Conservation (phyloP, 2,888 invertebrate species). For the Pachliopta kotzebuea region DNA sequence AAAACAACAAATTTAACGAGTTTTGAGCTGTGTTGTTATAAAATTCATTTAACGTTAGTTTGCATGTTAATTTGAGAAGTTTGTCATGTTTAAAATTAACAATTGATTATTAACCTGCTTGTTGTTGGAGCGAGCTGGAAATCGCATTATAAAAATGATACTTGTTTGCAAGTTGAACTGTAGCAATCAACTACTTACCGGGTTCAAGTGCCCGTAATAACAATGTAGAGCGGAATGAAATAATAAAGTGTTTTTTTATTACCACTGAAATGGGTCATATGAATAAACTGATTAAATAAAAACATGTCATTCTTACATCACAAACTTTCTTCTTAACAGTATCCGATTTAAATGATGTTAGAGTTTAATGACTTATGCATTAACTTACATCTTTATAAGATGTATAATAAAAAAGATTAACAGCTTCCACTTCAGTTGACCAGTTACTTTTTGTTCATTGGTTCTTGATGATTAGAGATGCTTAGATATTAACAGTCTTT, state of each 20-base stretch:
- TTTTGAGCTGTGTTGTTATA: too few species aligned
- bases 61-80: too few species aligned
- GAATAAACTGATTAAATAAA: slow-evolving; percentile 4
- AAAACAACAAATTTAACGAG: too few species aligned
- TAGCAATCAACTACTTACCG: slow-evolving; percentile 22
- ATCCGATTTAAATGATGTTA: not conserved
- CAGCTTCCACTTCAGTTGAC: not conserved
- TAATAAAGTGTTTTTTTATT: slow-evolving; percentile 20
- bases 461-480: too few species aligned
- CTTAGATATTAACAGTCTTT: too few species aligned
- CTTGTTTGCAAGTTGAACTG: slow-evolving; percentile 18
- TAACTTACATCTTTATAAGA: not conserved
- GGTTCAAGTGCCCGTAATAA: slow-evolving; percentile 24
- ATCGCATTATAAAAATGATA: slow-evolving; percentile 19
- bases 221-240: slow-evolving; percentile 24
- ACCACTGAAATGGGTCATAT: slow-evolving; percentile 21
- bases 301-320: not conserved
- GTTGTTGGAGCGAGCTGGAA: slow-evolving; percentile 7
- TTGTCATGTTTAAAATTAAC: not conserved
- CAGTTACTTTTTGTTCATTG: too few species aligned
- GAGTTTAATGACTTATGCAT: not conserved
- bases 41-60: too few species aligned
- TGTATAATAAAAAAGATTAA: not conserved
- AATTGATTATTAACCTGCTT: slow-evolving; percentile 13
- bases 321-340: not conserved